Base-by-base conservation (phyloP, 2,888 invertebrate genomes). In the Sphaerophoria rueppellii region DNA sequence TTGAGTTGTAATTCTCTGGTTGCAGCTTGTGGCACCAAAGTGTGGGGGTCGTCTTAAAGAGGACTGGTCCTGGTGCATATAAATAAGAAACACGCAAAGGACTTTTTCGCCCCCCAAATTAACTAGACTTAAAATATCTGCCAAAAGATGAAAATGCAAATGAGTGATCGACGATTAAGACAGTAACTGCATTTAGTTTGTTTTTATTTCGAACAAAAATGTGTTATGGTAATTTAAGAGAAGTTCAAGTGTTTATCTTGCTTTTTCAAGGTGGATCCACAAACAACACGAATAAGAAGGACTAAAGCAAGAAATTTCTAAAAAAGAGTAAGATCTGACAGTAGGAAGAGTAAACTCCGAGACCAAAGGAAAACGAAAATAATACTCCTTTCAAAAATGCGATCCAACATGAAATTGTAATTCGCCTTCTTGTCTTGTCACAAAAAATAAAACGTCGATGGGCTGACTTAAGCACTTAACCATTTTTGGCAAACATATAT, bases 391-490 rank as follows among this genome's bases (percentile, higher is more conserved):
- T 0, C 43, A 40, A 50, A 35, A 61, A 61, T 37, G 57, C 14
- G n/a, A 11, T 55, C 35, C 46, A 72, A 82, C 37, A 63, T 73
- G 69, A 82, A 82, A 72, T 77, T 77, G 67, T 72, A 82, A 82
- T 82, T 82, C 69, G 81, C 55, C 77, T 71, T 58, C 71, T 67
- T 81, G 81, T 76, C 76, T 60, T 58, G 71, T 54, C 60, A 72
- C 54, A 65, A 63, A 61, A 63, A 48, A 46, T 61, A 40, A 65
- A 50, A 43, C 35, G 70, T 60, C 60, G 58, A 60, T 48, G 63
- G 48, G 55, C 61, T 69, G 77, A 78, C 73, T 73, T 77, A 82
- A 76, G 69, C 63, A 46, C 60, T 40, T 63, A 82, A 35, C 65
- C 70, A 12, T 35, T 43, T 69, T 60, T 58, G 52, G 60, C 54